Evolutionary conservation across 2,888 invertebrate species (phyloP).

Genomic region (Thysanoteuthis rhombus): DNA sequence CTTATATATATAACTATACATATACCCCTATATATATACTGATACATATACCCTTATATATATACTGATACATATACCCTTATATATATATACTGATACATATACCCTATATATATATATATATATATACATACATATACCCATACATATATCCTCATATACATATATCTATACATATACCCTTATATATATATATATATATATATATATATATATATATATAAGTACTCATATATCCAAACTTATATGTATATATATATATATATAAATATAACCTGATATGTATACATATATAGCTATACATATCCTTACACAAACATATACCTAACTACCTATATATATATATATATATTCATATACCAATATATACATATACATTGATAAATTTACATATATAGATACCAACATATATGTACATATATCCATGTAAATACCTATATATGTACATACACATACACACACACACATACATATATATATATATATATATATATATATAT

Average conservation of each 20-base stretch:
- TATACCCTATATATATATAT: background rate
- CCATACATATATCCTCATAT: background rate
- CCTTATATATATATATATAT: background rate
- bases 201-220: constrained; percentile 27
- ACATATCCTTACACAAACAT: background rate
- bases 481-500: no score
- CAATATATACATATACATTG: no score
- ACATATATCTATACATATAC: background rate
- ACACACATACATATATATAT: no score
- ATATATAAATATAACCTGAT: constrained; percentile 30
- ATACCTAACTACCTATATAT: background rate
- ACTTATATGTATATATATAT: constrained; percentile 33
- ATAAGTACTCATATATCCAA: constrained; percentile 32
- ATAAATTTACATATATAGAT: no score
- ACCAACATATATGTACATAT: no score
- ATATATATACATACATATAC: background rate
- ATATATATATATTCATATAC: no score
- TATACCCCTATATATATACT: background rate
- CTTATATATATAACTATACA: background rate
- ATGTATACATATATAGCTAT: constrained; percentile 17
- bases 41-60: background rate
- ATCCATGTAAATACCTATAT: no score
- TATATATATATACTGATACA: background rate
- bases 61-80: background rate
- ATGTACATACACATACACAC: no score